Evolutionary conservation across 2,113 vertebrate species (phyloP).

Genomic region (Nicator chloris): DNA sequence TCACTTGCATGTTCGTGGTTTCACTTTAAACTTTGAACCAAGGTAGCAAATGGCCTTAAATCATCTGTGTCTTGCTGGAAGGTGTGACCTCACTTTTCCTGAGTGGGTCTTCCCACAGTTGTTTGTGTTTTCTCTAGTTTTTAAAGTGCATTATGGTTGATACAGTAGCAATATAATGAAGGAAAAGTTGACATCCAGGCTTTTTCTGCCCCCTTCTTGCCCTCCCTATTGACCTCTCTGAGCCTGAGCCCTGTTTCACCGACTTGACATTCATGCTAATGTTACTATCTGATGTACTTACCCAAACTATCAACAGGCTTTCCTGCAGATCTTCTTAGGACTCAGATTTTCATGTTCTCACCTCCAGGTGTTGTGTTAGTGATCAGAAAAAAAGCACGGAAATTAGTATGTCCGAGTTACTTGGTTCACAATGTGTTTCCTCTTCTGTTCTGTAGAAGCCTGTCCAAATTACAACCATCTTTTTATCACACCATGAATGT

Average conservation of each 20-base stretch:
- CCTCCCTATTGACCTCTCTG: neutral
- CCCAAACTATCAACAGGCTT: neutral
- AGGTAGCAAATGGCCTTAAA: neutral
- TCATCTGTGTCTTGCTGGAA: neutral
- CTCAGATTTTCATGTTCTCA: neutral
- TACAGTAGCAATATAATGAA: neutral
- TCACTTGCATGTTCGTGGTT: neutral
- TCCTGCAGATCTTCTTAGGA: neutral
- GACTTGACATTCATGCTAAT: neutral
- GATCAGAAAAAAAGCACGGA: neutral
- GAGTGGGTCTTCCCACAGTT: neutral
- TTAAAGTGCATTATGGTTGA: neutral
- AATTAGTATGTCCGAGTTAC: neutral
- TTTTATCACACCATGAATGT: neutral
- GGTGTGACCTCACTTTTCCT: neutral
- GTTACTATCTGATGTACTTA: neutral
- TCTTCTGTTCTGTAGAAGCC: neutral
- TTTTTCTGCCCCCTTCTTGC: neutral
- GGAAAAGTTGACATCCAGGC: neutral
- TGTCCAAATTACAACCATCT: neutral
- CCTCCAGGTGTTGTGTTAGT: neutral
- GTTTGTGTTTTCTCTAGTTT: neutral
- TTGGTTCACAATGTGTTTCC: neutral
- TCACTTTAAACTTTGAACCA: neutral
- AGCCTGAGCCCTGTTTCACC: neutral